phyloP scores from a whole-genome alignment of 1,140 invertebrate species.

The Panulirus ornatus region DNA sequence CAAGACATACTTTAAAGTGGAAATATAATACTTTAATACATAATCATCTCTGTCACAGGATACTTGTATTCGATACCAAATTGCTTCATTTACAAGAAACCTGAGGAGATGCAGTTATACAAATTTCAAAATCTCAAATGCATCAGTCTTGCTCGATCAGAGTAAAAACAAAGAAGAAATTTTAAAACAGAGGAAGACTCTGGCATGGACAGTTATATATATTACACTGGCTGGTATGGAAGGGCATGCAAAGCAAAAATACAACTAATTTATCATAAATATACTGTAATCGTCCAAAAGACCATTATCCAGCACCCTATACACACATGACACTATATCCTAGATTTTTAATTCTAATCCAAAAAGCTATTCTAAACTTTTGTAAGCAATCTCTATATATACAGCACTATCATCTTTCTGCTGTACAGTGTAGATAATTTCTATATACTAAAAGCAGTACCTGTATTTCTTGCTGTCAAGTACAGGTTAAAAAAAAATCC shows the following conservation, averaged over 20 bases:
- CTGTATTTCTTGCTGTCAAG: no score
- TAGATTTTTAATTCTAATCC: no score
- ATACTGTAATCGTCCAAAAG: not conserved
- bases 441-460: no score
- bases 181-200: not conserved
- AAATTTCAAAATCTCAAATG: not conserved
- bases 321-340: no score
- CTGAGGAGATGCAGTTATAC: not conserved
- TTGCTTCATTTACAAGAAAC: not conserved
- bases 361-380: no score
- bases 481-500: no score
- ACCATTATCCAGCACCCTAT: not conserved
- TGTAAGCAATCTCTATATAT: no score
- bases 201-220: conserved; percentile 14
- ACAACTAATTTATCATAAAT: not conserved
- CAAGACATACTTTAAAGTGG: no score
- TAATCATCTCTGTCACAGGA: no score
- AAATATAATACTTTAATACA: no score
- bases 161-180: not conserved
- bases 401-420: no score
- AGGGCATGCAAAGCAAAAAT: conserved; percentile 35
- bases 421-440: no score
- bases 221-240: conserved; percentile 11
- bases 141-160: conserved; percentile 26
- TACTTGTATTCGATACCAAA: not conserved